Base-by-base conservation (phyloP, 2,888 invertebrate genomes). In the Tetranychus truncatus region DNA sequence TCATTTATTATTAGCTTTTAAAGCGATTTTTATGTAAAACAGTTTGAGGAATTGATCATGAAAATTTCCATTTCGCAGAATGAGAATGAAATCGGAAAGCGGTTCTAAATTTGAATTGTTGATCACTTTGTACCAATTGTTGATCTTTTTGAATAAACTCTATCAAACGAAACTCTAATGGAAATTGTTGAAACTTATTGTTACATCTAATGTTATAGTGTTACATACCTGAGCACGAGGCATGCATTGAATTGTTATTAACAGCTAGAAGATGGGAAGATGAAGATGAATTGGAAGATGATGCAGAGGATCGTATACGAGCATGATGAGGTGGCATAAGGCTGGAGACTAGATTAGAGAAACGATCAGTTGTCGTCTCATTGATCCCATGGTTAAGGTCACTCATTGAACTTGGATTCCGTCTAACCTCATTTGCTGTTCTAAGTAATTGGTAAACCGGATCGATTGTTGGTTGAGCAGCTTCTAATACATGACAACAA, bases 391-490 rank as follows among this genome's bases (percentile, higher is more conserved):
- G 65, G 45, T 73, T 73, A n/a, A 24, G 20, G n/a, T 73, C 65
- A 65, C 20, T 73, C 24, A 65, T 21, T 66, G 55, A 20, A 65
- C n/a, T 72, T 21, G 65, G 71, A 71, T 75, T 75, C 46, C 75
- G 75, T 71, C 75, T 11, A 79, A 92, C 90, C 87, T 92, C 92
- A 83, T 91, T 91, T 82, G 92, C 92, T 84, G 92, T 91, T 87
- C 92, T 92, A 87, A 93, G 88, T 84, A 92, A 92, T 87, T 92
- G 92, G 86, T 93, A 93, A 84, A 91, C 91, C 85, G 89, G 89
- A 87, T 93, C 92, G 87, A 92, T 88, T 81, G 86, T 45, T n/a
- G 73, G 69, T 20, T 24, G 69, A 34, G 34, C 34, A 34, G 34
- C 34, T 34, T 34, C 34, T 34, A 34, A 34, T 34, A 34, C 3